Base-by-base conservation (phyloP, 2,888 invertebrate species). In the Heliconius hortense region DNA sequence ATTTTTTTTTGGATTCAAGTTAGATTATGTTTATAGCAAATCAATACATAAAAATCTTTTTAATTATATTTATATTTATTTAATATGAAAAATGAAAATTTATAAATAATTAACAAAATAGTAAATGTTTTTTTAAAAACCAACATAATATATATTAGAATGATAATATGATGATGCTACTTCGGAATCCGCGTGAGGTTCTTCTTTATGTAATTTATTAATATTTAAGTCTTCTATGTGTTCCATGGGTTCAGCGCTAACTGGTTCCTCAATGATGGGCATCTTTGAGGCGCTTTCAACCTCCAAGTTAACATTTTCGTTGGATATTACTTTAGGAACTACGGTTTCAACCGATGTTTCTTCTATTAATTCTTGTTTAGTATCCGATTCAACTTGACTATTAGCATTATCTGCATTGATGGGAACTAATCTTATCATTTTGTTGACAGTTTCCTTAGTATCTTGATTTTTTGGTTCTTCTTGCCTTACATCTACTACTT, bases 111-210 rank as follows among this genome's bases (percentile, higher is more conserved):
- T 35, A 66, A 66, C 64, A 24, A 69, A 56, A 10, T 35, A 35
- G 35, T 35, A 35, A 35, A 35, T 35, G 10, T 35, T 35, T 35
- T 35, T 10, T 82, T 85, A 89, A 78, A 84, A 86, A 48, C 86
- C 83, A 74, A 91, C 84, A 63, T 90, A 93, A 77, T 92, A 93
- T 79, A 89, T 82, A 83, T 86, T 89, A 10, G 92, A 88, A 79
- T 87, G 88, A 75, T 90, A 93, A 79, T 86, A 93, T 4, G 93
- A 93, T n/a, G 93, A 91, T 21, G 93, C 90, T 28, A 86, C 88
- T 76, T 91, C 92, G 2, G 93, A 90, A 82, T 93, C 93, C 21
- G 84, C 72, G 60, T 81, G 60, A 67, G 77, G 62, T 69, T 72
- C 78, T 66, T 84, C 82, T 24, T 77, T 66, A 43, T 73, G 59